Percentiles rank a stretch among this genome's conserved stretches.
Conservation (phyloP, 1,140 invertebrate species). For the Halictus rubicundus region DNA sequence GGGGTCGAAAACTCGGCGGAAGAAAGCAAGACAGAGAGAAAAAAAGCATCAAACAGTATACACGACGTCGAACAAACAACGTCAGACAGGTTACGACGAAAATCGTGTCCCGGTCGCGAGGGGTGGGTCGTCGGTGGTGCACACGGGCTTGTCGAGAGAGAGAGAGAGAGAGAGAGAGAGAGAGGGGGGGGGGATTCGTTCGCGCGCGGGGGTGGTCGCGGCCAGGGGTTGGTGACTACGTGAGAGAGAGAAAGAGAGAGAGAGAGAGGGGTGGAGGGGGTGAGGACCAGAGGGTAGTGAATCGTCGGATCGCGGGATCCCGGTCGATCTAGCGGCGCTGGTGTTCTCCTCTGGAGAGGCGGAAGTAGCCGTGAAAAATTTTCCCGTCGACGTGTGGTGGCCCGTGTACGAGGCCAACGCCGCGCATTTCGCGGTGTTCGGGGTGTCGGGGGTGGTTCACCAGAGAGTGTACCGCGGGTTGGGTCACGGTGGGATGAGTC, state of each 20-base stretch:
- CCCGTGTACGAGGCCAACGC: slow-evolving; percentile 68
- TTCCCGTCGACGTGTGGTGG: slow-evolving; percentile 74
- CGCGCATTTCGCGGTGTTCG: slow-evolving; percentile 76
- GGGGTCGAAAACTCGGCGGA: too few relatives aligned
- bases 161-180: neutral
- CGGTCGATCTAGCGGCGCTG: slow-evolving; percentile 60
- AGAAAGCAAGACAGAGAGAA: slow-evolving; percentile 16
- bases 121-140: neutral
- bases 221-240: neutral
- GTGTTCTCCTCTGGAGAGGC: slow-evolving; percentile 61
- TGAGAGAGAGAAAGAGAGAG: neutral
- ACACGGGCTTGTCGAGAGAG: too few relatives aligned
- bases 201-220: too few relatives aligned
- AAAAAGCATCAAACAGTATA: slow-evolving; percentile 64
- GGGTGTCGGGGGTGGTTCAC: slow-evolving; percentile 79
- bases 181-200: too few relatives aligned
- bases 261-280: slow-evolving; percentile 13
- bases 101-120: slow-evolving; percentile 49
- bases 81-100: slow-evolving; percentile 58
- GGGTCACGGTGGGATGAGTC: slow-evolving; percentile 67
- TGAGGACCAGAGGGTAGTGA: slow-evolving; percentile 30
- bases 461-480: slow-evolving; percentile 76
- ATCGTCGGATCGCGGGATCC: slow-evolving; percentile 65
- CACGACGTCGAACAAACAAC: slow-evolving; percentile 58
- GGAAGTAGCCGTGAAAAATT: slow-evolving; percentile 75